Evolutionary conservation across 2,888 invertebrate genomes (phyloP), one percentile per base, ranked within the genome.

Genomic region (Julus scanicus): DNA sequence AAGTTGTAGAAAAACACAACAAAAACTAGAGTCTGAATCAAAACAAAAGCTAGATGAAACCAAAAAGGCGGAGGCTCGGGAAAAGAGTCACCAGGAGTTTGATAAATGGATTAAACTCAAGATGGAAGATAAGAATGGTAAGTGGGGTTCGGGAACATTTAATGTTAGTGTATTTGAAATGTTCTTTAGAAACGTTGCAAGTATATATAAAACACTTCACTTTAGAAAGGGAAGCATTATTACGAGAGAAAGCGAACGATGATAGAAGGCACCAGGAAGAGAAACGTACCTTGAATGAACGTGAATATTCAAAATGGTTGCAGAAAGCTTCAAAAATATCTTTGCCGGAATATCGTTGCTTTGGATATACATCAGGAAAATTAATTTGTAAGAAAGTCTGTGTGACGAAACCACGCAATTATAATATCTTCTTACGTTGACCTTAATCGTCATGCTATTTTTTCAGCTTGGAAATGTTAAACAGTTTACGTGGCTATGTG

Each of bases 401-500:
- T n/a, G 8, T 49, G 49, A 13, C 49, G 29, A 29, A 29, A 29
- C 29, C 49, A 8, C 13, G 49, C 13, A 49, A 49, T 49, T 49
- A 49, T 13, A 5, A 49, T 49, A 49, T 13, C 11, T 49, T 49
- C 9, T 9, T 9, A 49, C 13, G 8, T 5, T 9, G 49, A 13
- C 13, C 1, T 49, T 49, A 13, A 49, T 13, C n/a, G 6, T 6
- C 17, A 39, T 37, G 84, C 6, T 84, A 6, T 9, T 84, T 84
- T 39, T 84, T 84, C 84, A 84, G 84, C 84, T 17, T 84, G 84
- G 84, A 84, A 39, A 84, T 84, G 84, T 17, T 84, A 39, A 84
- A 44, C 8, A 80, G 80, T 29, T 20, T 29, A 29, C 1, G 63
- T 39, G 5, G 39, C 80, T 44, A n/a, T n/a, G 84, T 39, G 39